Conservation (phyloP, 2,797 vertebrate genomes). For the Caiman crocodilus region DNA sequence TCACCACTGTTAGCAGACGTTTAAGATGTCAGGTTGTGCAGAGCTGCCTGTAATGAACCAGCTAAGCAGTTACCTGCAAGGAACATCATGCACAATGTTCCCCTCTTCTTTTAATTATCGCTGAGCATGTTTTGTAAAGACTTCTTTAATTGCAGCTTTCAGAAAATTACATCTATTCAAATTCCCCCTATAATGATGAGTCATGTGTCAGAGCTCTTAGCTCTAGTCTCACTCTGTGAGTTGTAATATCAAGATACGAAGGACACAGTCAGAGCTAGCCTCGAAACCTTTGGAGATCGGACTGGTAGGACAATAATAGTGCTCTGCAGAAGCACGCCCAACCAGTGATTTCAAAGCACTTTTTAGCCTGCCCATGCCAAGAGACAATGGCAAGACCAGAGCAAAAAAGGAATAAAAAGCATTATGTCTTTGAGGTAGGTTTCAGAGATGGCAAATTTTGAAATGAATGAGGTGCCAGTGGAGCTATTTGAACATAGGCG, state of each 20-base stretch:
- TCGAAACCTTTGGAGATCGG: neutral
- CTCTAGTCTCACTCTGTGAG: neutral
- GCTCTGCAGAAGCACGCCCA: neutral
- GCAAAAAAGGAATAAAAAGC: neutral
- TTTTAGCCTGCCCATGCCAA: rapidly evolving
- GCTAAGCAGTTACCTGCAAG: neutral
- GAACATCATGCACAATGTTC: neutral
- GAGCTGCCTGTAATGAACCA: slow-evolving; percentile 14
- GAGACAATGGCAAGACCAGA: neutral
- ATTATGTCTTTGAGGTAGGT: neutral
- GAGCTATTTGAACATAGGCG: neutral
- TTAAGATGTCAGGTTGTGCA: neutral
- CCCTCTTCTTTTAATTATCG: slow-evolving; percentile 20
- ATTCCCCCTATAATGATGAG: slow-evolving; percentile 25
- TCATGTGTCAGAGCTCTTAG: neutral
- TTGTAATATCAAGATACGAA: neutral
- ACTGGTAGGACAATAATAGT: neutral
- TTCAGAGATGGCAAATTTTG: neutral
- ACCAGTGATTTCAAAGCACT: neutral
- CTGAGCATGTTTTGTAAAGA: neutral
- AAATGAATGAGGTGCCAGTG: neutral
- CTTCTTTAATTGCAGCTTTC: slow-evolving; percentile 57
- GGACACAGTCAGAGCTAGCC: neutral
- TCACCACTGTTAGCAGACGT: neutral
- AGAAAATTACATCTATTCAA: slow-evolving; percentile 53